phyloP scores from a whole-genome alignment of 2,113 vertebrate species.

The Stomatorhinus ivindoensis region DNA sequence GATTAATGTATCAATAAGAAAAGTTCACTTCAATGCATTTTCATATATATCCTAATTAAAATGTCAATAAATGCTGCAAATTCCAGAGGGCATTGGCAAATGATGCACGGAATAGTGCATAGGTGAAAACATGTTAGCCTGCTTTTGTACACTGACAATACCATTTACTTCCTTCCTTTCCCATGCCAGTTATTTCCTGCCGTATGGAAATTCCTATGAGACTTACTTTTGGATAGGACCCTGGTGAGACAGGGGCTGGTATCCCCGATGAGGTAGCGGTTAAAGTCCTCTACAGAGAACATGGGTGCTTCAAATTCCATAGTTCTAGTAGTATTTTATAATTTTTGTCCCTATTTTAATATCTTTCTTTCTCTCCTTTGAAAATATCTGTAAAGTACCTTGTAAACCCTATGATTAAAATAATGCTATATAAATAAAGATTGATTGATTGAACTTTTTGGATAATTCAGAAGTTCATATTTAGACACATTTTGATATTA shows the following conservation, averaged over 20 bases:
- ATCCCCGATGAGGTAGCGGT: too few relatives aligned
- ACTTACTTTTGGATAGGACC: neutral
- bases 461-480: neutral
- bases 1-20: neutral
- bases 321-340: neutral
- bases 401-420: neutral
- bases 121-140: neutral
- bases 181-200: neutral
- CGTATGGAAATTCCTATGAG: neutral
- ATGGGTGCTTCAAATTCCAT: neutral
- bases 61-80: neutral
- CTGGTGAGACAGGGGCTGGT: neutral
- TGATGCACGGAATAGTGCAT: neutral
- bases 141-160: neutral
- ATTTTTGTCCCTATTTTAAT: neutral
- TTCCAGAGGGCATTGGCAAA: neutral
- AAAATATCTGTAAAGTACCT: neutral
- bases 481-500: neutral
- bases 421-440: neutral
- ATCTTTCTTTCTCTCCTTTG: neutral
- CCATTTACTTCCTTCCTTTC: neutral
- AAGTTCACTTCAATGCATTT: neutral
- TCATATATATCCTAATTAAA: neutral
- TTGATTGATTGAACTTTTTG: neutral
- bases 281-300: too few relatives aligned